Base-by-base conservation (phyloP, 2,888 invertebrate genomes). In the Coenonympha arcania region DNA sequence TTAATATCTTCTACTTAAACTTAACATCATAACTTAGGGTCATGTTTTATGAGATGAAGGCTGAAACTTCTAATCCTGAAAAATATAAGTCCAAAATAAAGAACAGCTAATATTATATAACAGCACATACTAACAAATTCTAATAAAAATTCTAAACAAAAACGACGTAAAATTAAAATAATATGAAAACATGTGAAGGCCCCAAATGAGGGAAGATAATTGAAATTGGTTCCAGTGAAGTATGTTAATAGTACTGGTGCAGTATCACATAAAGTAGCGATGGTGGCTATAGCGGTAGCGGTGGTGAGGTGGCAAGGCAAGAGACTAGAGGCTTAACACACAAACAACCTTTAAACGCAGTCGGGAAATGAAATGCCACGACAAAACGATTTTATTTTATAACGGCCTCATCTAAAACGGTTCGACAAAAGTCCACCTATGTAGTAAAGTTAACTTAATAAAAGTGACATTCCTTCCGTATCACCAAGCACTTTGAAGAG, bases 261-360 rank as follows among this genome's bases (percentile, higher is more conserved):
- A 19, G 20, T 48, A 46, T 52, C 42, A 39, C 31, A 46, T 52
- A 55, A 49, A 54, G 31, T 18, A 48, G 19, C 28, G 43, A 20
- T 31, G 43, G 42, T 43, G 42, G 43, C 15, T 43, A 15, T 44
- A 22, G 49, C 48, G 48, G 44, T 34, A 48, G 48, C 41, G 33
- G 44, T 31, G 16, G 45, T 13, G 41, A 42, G 53, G 50, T 53
- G 50, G 55, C 39, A 39, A 55, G 52, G 52, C 20, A 43, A 24
- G 31, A 30, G 36, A 42, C n/a, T n/a, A 42, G 41, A 41, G 51
- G 48, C 72, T 15, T 33, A n/a, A 33, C 43, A 43, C 31, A 43
- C 20, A 4, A 9, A 22, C 3, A 18, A 6, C 8, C 8, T 30
- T 6, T 41, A 30, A 41, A 28, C 41, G 41, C 41, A 40, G 36